Conservation (phyloP, 2,888 invertebrate genomes). For the Lathronympha strigana region DNA sequence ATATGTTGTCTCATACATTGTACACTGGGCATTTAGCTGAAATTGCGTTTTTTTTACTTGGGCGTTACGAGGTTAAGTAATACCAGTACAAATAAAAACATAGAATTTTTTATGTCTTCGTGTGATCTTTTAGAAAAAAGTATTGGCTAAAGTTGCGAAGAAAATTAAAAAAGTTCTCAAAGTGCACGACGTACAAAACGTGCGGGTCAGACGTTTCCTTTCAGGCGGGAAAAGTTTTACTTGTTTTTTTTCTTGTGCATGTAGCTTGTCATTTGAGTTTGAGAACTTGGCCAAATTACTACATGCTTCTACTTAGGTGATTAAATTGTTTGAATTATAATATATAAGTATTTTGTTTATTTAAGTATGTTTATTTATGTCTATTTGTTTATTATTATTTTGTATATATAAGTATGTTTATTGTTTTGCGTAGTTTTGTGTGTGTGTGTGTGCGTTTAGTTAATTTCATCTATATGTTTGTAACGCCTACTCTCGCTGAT, state of each 20-base stretch:
- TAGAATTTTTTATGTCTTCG: conserved; percentile 8
- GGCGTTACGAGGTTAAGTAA: too few relatives aligned
- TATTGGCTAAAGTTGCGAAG: conserved; percentile 32
- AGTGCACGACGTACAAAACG: conserved; percentile 37
- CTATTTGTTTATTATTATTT: too few relatives aligned
- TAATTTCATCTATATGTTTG: too few relatives aligned
- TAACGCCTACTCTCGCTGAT: too few relatives aligned
- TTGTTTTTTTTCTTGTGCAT: conserved; percentile 9
- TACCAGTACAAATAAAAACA: conserved; percentile 6
- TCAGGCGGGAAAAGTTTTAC: conserved; percentile 17
- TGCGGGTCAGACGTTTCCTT: conserved; percentile 26
- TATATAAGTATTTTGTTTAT: too few relatives aligned
- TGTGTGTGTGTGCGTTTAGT: too few relatives aligned
- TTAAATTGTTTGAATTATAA: not conserved
- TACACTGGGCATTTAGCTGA: too few relatives aligned
- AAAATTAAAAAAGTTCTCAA: conserved; percentile 40
- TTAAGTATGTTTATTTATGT: too few relatives aligned
- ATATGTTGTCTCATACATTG: too few relatives aligned
- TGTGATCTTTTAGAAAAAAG: conserved; percentile 31
- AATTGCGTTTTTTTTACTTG: too few relatives aligned
- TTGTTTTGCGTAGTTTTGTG: too few relatives aligned
- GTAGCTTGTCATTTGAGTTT: conserved; percentile 18
- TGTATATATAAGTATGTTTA: too few relatives aligned
- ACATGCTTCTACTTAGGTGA: not conserved
- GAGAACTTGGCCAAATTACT: not conserved